These are phyloP conservation scores for Apis mellifera DNA, from an alignment of 1,140 invertebrate genomes.

Conservation along the genomic window Amel_HAv3.1 CM009932.2:11439501-11440000, in stretches of 20 bases:
- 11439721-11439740: conserved; percentile 76
- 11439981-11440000: conserved; percentile 46
- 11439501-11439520: too few species aligned
- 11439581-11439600: conserved; percentile 53
- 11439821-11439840: conserved; percentile 67
- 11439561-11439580: background rate
- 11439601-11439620: conserved; percentile 48
- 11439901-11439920: conserved; percentile 52
- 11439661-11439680: conserved; percentile 66
- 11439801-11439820: conserved; percentile 76
- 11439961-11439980: conserved; percentile 27
- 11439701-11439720: conserved; percentile 59
- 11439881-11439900: conserved; percentile 57
- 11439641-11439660: conserved; percentile 57
- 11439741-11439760: conserved; percentile 79
- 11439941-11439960: conserved; percentile 36
- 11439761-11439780: conserved; percentile 78
- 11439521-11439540: conserved; percentile 7
- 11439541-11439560: background rate
- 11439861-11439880: background rate
- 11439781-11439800: conserved; percentile 74
- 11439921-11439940: conserved; percentile 33
- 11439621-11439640: conserved; percentile 62
- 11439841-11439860: background rate
- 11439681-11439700: conserved; percentile 65